Base-by-base conservation (phyloP, 2,113 vertebrate genomes). In the Maccullochella peelii region DNA sequence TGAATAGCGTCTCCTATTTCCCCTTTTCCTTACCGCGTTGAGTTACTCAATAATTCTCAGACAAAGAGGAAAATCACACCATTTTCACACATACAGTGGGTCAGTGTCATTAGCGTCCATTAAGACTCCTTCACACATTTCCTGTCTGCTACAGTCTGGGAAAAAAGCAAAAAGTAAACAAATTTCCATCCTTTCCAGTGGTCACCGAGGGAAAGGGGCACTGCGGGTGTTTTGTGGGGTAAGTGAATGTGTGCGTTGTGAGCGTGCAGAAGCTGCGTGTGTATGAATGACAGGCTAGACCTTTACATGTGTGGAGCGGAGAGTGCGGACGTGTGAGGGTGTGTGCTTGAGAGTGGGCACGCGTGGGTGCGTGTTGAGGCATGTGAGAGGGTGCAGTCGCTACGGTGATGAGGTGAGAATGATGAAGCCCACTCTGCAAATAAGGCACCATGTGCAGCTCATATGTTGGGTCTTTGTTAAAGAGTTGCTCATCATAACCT, bases 391-490 rank as follows among this genome's bases (percentile, higher is more conserved):
- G 54, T 68, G 83, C 73, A 84, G 83, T 65, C 23, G 44, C 67
- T 82, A 44, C 50, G 4, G 59, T 91, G 90, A 95, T 93, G 94
- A 95, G 90, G 94, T 95, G 94, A 90, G 87, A 90, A 86, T 95
- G 93, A 95, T 92, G 87, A 89, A 94, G 86, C 78, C 93, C 92
- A 93, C 91, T 90, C 83, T 92, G 82, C 79, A 79, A 89, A 83
- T 70, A 78, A 54, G 83, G 82, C 86, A 57, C 83, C 94, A 95
- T 94, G 92, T 94, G 94, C 85, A 63, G 86, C 92, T 94, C 94
- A 94, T 90, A 93, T 94, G 91, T 92, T 86, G 87, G 82, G 76
- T 89, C 87, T 91, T 90, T 92, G 81, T 89, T 91, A 85, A 86
- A 80, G 82, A 88, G 71, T 79, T 83, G 82, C 92, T 94, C 92